Evolutionary conservation across 2,113 vertebrate species (phyloP).

Genomic region (Notothenia rossii): DNA sequence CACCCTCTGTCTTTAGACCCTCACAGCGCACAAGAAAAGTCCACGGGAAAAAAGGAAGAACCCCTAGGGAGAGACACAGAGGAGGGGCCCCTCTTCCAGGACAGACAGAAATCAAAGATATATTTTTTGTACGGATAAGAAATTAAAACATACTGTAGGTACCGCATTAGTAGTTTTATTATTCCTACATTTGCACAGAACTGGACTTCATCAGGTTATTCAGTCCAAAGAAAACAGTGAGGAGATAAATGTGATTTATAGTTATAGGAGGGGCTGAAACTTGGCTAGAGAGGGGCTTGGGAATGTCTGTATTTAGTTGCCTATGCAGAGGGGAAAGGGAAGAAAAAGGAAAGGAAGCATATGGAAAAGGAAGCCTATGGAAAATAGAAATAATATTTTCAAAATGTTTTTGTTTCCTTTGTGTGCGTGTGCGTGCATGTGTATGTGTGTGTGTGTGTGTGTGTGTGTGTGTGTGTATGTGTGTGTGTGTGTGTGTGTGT

Average conservation of each 20-base stretch:
- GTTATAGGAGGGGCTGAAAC: constrained; percentile 4
- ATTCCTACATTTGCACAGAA: constrained; percentile 13
- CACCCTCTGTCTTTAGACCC: no score
- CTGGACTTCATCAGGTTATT: constrained; percentile 1
- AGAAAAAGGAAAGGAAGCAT: not conserved
- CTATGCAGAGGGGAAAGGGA: not conserved
- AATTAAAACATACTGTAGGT: not conserved
- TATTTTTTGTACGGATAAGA: no score
- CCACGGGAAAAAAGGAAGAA: no score
- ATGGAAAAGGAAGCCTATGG: not conserved
- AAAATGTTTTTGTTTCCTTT: not conserved
- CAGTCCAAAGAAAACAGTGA: not conserved
- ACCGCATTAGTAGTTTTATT: not conserved
- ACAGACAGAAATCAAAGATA: no score
- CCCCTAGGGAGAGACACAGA: no score
- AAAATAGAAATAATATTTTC: not conserved
- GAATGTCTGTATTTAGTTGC: not conserved
- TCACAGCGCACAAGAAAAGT: no score
- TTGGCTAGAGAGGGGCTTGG: not conserved
- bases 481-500: not conserved
- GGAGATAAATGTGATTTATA: constrained; percentile 30
- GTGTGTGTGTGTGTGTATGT: not conserved
- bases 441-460: not conserved
- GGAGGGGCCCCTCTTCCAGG: no score
- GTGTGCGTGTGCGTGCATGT: not conserved